A percentile compares a stretch with the other conserved stretches of the same genome.
Evolutionary conservation across 2,113 vertebrate species (phyloP).

Genomic region (Jacana jacana): DNA sequence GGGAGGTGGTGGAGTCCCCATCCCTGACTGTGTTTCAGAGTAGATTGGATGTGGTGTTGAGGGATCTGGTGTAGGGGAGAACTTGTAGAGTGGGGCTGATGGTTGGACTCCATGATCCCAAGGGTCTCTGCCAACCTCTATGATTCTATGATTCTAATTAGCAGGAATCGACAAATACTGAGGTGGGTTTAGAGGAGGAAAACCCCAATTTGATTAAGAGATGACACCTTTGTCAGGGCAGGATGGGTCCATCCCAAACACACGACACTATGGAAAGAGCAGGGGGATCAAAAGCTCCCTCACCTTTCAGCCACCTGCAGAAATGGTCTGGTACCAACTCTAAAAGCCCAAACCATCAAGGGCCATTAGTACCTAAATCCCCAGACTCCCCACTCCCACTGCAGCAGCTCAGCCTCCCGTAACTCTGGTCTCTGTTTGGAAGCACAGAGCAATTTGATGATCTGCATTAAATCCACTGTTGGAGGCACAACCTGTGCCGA

Average conservation of each 20-base stretch:
- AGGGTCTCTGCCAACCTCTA: no score
- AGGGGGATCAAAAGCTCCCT: not conserved
- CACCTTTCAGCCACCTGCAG: not conserved
- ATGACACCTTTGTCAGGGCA: not conserved
- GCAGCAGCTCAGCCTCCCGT: no score
- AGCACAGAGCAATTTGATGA: not conserved
- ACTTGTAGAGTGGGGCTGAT: no score
- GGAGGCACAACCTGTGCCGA: not conserved
- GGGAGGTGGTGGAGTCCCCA: no score
- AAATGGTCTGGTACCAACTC: not conserved
- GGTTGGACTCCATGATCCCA: no score
- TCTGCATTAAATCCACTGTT: fast-evolving
- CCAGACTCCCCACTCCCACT: not conserved
- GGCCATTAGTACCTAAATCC: not conserved
- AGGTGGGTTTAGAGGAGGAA: not conserved
- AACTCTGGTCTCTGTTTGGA: not conserved
- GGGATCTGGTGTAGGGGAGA: no score
- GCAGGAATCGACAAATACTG: not conserved
- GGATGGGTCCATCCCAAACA: fast-evolving
- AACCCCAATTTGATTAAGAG: not conserved
- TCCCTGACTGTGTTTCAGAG: no score
- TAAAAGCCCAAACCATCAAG: not conserved
- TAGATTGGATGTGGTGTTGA: no score
- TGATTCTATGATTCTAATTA: no score
- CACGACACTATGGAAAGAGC: fast-evolving